phyloP scores from a whole-genome alignment of 2,888 invertebrate species.

The Lomographa bimaculata region DNA sequence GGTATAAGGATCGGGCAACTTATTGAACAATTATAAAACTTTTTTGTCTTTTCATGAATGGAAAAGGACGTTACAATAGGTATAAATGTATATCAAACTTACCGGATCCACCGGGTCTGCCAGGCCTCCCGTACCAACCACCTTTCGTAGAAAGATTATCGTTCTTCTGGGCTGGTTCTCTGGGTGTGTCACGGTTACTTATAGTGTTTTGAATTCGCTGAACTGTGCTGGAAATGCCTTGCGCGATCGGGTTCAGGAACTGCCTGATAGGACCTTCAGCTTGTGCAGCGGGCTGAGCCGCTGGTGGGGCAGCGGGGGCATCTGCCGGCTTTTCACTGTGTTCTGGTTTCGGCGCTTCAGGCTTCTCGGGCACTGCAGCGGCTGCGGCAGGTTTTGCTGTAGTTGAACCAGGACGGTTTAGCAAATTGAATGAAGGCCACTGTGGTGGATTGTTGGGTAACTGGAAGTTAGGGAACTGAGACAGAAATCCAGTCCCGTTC shows the following conservation, averaged over 20 bases:
- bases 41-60: too few relatives aligned
- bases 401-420: neutral
- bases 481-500: too few relatives aligned
- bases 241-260: constrained; percentile 46
- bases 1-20: too few relatives aligned
- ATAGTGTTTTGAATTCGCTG: constrained; percentile 42
- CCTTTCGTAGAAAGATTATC: constrained; percentile 37
- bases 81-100: too few relatives aligned
- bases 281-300: constrained; percentile 25
- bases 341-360: constrained; percentile 6
- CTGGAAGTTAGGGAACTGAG: neutral
- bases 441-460: too few relatives aligned
- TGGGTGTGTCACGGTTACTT: constrained; percentile 51
- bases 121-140: constrained; percentile 28
- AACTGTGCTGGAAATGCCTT: constrained; percentile 39
- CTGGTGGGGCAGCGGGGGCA: constrained; percentile 1
- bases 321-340: constrained; percentile 2
- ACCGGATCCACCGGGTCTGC: constrained; percentile 25
- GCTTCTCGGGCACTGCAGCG: constrained; percentile 3
- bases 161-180: constrained; percentile 38
- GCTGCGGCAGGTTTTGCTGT: constrained; percentile 2
- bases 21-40: too few relatives aligned
- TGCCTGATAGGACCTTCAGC: constrained; percentile 46
- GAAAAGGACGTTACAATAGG: too few relatives aligned
- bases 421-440: too few relatives aligned